phyloP scores from a whole-genome alignment of 2,888 invertebrate genomes.

The Byasa hedistus region DNA sequence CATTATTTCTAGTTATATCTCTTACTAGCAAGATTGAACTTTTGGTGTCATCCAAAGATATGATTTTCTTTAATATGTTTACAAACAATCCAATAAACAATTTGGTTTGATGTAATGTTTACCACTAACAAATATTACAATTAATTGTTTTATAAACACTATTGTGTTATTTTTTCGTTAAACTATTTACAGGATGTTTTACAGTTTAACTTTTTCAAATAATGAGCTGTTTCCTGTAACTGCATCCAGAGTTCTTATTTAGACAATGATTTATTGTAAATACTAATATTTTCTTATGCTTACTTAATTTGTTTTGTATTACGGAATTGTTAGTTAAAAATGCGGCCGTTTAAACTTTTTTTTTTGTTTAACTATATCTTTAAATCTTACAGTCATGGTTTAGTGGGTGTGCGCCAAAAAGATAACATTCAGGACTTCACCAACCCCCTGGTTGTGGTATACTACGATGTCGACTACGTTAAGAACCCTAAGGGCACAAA shows the following conservation, averaged over 20 bases:
- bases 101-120: neutral
- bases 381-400: slow-evolving; percentile 85
- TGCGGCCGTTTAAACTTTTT: neutral
- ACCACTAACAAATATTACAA: neutral
- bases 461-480: slow-evolving; percentile 95
- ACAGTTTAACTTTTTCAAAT: neutral
- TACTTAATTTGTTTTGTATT: too few species aligned
- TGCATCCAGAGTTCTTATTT: too few species aligned
- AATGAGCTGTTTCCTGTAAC: too few species aligned
- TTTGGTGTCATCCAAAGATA: neutral
- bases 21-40: neutral
- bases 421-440: slow-evolving; percentile 92
- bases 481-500: slow-evolving; percentile 99
- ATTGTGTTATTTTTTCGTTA: neutral
- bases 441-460: slow-evolving; percentile 94
- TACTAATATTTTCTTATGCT: too few species aligned
- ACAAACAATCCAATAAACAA: too few species aligned
- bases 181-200: neutral
- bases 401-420: slow-evolving; percentile 93
- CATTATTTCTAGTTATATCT: too few species aligned
- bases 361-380: neutral
- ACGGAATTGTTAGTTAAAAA: neutral
- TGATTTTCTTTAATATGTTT: too few species aligned
- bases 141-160: neutral
- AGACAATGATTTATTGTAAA: too few species aligned